phyloP scores from a whole-genome alignment of 2,797 vertebrate species.

The Buphagus erythrorhynchus region DNA sequence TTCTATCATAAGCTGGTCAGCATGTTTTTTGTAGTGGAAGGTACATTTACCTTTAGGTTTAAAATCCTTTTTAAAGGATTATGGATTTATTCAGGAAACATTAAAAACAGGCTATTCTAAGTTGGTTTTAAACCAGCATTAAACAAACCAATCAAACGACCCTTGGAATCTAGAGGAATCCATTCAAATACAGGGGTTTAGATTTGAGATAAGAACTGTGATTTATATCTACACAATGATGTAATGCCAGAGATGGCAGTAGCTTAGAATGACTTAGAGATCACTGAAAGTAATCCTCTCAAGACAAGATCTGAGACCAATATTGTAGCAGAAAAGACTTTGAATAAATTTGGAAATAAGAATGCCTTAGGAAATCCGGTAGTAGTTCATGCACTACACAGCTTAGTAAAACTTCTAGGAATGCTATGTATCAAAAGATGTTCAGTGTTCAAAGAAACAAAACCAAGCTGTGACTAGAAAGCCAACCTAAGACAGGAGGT shows the following conservation, averaged over 20 bases:
- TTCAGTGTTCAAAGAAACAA: not conserved
- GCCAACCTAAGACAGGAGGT: not conserved
- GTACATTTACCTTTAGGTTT: not conserved
- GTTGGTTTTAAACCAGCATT: not conserved
- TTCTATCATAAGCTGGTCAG: not conserved
- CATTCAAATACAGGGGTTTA: not conserved
- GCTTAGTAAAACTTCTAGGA: not conserved
- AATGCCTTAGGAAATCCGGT: not conserved
- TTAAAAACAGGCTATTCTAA: not conserved
- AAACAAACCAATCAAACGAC: not conserved
- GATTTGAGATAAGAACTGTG: not conserved
- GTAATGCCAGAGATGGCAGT: not conserved
- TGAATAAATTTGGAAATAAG: not conserved
- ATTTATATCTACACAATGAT: not conserved
- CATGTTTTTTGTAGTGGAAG: not conserved
- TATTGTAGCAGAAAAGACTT: not conserved
- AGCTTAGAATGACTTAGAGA: not conserved
- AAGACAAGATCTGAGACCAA: not conserved
- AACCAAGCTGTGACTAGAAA: not conserved
- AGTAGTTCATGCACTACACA: not conserved
- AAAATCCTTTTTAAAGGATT: not conserved
- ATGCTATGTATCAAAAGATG: not conserved
- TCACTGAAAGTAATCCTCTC: not conserved
- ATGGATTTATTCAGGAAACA: not conserved
- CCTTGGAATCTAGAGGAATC: not conserved